A percentile compares a stretch with the other conserved stretches of the same genome.
phyloP scores from a whole-genome alignment of 2,797 vertebrate genomes.

The Coregonus sp. region DNA sequence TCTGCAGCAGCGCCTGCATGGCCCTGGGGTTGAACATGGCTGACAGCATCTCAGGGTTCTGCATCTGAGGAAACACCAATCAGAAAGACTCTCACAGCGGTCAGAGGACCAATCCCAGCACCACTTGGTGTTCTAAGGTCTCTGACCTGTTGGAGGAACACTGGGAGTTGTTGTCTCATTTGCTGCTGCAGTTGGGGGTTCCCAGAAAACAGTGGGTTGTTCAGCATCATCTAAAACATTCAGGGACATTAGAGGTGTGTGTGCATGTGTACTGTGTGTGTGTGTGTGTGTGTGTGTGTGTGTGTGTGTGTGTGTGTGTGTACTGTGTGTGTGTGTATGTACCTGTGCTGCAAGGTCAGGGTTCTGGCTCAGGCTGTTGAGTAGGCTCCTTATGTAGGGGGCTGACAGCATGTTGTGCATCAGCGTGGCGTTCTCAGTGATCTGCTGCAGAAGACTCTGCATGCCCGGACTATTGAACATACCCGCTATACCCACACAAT shows the following conservation, averaged over 20 bases:
- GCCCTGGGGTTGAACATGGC: constrained; percentile 95
- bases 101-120: not conserved
- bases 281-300: constrained; percentile 80
- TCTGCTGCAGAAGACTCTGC: constrained; percentile 97
- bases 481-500: constrained; percentile 67
- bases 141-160: constrained; percentile 96
- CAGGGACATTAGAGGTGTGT: not conserved
- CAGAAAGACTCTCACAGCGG: not conserved
- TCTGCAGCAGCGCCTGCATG: constrained; percentile 98
- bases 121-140: not conserved
- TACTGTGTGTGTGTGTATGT: not conserved
- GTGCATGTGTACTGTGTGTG: not conserved
- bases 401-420: constrained; percentile 98
- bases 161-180: constrained; percentile 92
- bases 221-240: constrained; percentile 89
- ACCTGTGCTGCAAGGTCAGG: constrained; percentile 97
- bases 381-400: constrained; percentile 97
- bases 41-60: constrained; percentile 95
- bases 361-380: constrained; percentile 94
- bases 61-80: constrained; percentile 81
- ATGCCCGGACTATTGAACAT: constrained; percentile 97
- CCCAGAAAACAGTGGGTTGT: constrained; percentile 94
- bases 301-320: not conserved
- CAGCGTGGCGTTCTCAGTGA: constrained; percentile 96
- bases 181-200: constrained; percentile 98